These are phyloP conservation scores for Drosophila rellima DNA, from an alignment of 2,888 invertebrate species.

Conservation along the genomic window DNA sequence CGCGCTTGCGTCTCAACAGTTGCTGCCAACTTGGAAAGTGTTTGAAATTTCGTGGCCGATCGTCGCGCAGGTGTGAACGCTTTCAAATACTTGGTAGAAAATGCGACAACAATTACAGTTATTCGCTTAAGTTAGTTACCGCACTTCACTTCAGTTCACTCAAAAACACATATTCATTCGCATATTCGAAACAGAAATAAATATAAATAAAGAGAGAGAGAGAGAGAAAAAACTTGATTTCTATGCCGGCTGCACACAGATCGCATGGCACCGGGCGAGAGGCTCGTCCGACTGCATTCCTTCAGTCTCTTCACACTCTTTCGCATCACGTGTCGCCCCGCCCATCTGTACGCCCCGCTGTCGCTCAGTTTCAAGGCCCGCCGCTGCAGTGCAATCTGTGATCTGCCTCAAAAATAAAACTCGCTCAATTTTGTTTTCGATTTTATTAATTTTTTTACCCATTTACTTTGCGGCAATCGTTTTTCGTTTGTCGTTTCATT, in stretches of 20 bases:
- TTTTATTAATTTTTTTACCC: slow-evolving; percentile 16
- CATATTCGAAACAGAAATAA: slow-evolving; percentile 6
- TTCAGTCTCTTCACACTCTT: slow-evolving; percentile 36
- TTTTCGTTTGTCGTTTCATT: slow-evolving; percentile 9
- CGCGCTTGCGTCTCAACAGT: slow-evolving; percentile 58
- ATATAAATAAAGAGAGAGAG: slow-evolving; percentile 7
- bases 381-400: slow-evolving; percentile 25
- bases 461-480: slow-evolving; percentile 1
- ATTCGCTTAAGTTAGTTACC: slow-evolving; percentile 2
- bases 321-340: slow-evolving; percentile 55
- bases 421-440: slow-evolving; percentile 25
- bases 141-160: background rate
- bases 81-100: slow-evolving; percentile 8
- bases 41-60: slow-evolving; percentile 41
- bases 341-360: background rate
- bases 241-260: slow-evolving; percentile 38
- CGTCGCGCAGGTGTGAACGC: slow-evolving; percentile 56
- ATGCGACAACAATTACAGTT: slow-evolving; percentile 22
- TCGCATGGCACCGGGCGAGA: slow-evolving; percentile 41
- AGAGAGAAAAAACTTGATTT: slow-evolving; percentile 57
- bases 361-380: slow-evolving; percentile 47
- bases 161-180: background rate
- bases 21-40: slow-evolving; percentile 40
- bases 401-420: slow-evolving; percentile 42
- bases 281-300: slow-evolving; percentile 78